Evolutionary conservation across 2,113 vertebrate species (phyloP), one percentile per base, ranked within the genome.

Genomic region (Tylochromis polylepis): DNA sequence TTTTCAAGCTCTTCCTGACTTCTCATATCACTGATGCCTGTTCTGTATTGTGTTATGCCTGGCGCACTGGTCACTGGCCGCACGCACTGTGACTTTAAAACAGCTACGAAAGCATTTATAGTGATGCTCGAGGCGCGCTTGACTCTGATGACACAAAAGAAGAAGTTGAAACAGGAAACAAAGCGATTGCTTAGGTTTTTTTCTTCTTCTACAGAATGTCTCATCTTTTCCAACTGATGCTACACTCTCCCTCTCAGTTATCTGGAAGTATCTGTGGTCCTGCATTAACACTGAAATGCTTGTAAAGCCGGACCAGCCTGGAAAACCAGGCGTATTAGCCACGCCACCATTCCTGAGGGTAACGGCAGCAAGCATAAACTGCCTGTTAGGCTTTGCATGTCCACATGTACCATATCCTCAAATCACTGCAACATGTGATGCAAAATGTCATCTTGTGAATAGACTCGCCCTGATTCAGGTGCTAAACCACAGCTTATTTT

Each of bases 61-160:
- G 16, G 6, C 0, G 24, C 16, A 31, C 14, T 12, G 29, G 43
- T 51, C 24, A 51, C 16, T 20, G 70, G 24, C 46, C 0, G 3
- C 16, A 29, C 0, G 3, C 46, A 77, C 6, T 12, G 70, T 31
- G 70, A 77, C 27, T 20, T 51, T 8, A 51, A 77, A 20, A 77
- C 3, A 1, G 16, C 43, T 6, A 8, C 43, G 8, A 77, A 51
- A 77, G 16, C 6, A 77, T 77, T 77, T 77, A 31, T 31, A 31
- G 27, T 51, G 10, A 77, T 20, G 43, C 43, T 51, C 20, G 16
- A 51, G 70, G 70, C 2, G 2, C 11, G 16, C 43, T 77, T 51
- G 16, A 51, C 6, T 31, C 43, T 51, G 46, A 51, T 77, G 16
- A 31, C 27, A 51, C 24, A 31, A 77, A 77, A 77, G 6, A 53